Evolutionary conservation across 2,797 vertebrate genomes (phyloP), one percentile per base, ranked within the genome.

Genomic region (Acestrorhynchus altus): DNA sequence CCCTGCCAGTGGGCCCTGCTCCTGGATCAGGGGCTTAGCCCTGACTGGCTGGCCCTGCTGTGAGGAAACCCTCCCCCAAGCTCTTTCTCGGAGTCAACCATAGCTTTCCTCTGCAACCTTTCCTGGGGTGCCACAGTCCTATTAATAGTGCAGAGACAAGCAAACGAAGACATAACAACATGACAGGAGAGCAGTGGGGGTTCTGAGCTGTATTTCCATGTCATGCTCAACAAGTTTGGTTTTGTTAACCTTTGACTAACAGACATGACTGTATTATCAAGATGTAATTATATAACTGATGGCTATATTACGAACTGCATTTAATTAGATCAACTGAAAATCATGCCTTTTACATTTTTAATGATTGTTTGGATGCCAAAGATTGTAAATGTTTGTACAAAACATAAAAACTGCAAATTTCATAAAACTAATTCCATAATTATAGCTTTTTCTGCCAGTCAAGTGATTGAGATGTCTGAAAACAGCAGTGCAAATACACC

Each of bases 71-170:
- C 81, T 76, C 85, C 87, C 76, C 75, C 35, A 67, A 68, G 76
- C 81, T 77, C 65, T 73, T 74, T 79, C 83, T 76, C 67, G 76
- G 87, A 90, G 64, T 84, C 87, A 91, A 87, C 88, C 90, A 89
- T 81, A 87, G 77, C 77, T 84, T 89, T 85, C 85, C 83, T 82
- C 68, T 80, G 83, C 72, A 88, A 90, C 86, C 85, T 74, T 83
- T 88, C 80, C 59, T 70, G 61, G 72, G 87, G 81, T 59, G 74
- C 81, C 74, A 86, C 76, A 26, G 78, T 88, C 80, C 89, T 92
- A 91, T 91, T 89, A 90, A 90, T 92, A 92, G 91, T 83, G 52
- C 65, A 24, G 75, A 76, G 88, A 88, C 81, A 82, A 79, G 82
- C 81, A 67, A 82, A 91, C 86, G 87, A 89, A 90, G 83, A 90